phyloP scores from a whole-genome alignment of 2,797 vertebrate species.

The Acrossocheilus wenchowensis region DNA sequence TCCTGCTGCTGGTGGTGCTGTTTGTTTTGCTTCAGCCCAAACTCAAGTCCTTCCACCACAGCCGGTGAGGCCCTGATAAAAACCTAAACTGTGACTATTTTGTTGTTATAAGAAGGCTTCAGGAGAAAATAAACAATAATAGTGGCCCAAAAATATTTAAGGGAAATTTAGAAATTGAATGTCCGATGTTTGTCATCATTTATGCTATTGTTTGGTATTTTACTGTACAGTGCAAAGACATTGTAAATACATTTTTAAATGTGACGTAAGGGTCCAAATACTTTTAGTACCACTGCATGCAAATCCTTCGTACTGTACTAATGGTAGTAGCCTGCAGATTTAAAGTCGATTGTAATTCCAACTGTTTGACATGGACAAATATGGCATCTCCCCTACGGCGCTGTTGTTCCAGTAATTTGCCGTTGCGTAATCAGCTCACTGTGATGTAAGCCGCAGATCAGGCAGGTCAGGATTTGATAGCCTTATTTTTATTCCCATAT shows the following conservation, averaged over 20 bases:
- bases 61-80: slow-evolving; percentile 78
- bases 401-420: slow-evolving; percentile 23
- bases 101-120: neutral
- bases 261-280: neutral
- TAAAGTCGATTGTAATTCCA: slow-evolving; percentile 6
- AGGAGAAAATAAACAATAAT: neutral
- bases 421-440: slow-evolving; percentile 36
- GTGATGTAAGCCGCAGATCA: slow-evolving; percentile 14
- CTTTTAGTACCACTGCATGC: neutral
- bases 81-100: neutral
- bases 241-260: neutral
- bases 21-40: slow-evolving; percentile 97
- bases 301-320: neutral
- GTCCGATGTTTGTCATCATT: neutral
- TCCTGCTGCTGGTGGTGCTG: slow-evolving; percentile 94
- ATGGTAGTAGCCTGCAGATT: neutral
- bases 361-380: slow-evolving; percentile 11
- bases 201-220: neutral
- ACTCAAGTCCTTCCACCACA: slow-evolving; percentile 97
- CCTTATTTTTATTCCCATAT: slow-evolving; percentile 12
- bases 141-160: neutral
- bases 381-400: neutral
- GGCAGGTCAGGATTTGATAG: slow-evolving; percentile 25
- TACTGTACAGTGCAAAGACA: neutral
- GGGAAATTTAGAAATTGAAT: neutral